phyloP scores from a whole-genome alignment of 2,888 invertebrate species.

The Sesia bembeciformis region DNA sequence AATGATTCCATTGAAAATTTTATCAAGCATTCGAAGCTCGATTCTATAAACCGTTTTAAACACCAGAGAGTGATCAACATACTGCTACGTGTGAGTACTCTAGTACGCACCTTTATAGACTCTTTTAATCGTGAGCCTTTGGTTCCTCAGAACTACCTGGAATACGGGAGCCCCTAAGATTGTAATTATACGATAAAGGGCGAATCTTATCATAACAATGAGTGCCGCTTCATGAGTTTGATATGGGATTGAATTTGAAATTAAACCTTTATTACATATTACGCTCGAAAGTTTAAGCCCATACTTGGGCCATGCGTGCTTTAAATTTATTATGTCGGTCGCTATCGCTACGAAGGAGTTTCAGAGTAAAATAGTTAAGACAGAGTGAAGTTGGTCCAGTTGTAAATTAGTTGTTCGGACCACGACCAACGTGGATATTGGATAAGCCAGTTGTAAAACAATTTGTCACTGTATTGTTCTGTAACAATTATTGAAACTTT shows the following conservation, averaged over 20 bases:
- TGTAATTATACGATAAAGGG: background rate
- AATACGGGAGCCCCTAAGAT: constrained; percentile 1
- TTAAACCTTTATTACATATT: background rate
- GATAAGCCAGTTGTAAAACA: background rate
- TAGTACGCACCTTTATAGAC: too few relatives aligned
- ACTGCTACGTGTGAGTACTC: too few relatives aligned
- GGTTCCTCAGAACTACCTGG: constrained; percentile 9
- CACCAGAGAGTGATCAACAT: too few relatives aligned
- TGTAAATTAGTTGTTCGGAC: constrained; percentile 12
- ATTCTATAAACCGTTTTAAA: too few relatives aligned
- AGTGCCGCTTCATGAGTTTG: background rate
- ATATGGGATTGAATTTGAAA: background rate
- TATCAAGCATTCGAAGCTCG: too few relatives aligned
- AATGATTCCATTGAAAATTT: too few relatives aligned
- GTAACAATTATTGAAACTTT: too few relatives aligned
- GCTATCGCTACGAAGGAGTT: constrained; percentile 6
- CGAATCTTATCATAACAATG: constrained; percentile 1
- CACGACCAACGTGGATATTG: background rate
- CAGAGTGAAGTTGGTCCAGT: constrained; percentile 12
- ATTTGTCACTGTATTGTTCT: background rate
- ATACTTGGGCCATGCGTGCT: constrained; percentile 3
- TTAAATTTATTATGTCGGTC: constrained; percentile 5
- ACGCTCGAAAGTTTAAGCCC: constrained; percentile 1
- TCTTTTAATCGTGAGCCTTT: too few relatives aligned
- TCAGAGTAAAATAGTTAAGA: constrained; percentile 11